Percentiles rank a stretch among this genome's conserved stretches.
These are phyloP conservation scores for Heliopora coerulea DNA, from an alignment of 92 coral and sea anemone species.

Conservation along the genomic window DNA sequence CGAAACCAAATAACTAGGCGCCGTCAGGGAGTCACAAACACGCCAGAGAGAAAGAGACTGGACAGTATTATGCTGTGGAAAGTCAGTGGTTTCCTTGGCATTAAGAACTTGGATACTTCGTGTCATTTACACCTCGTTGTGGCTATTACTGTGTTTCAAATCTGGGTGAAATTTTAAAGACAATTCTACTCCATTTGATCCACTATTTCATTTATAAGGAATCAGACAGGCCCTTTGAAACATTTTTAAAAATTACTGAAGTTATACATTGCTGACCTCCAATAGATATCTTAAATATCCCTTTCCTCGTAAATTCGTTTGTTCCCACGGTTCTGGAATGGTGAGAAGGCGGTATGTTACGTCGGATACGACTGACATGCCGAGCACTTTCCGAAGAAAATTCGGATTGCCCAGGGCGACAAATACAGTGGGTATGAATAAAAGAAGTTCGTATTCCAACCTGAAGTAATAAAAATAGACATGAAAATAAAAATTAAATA, in stretches of 20 bases:
- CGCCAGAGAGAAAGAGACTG: too few species aligned
- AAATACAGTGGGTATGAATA: constrained; percentile 80
- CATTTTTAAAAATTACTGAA: neutral
- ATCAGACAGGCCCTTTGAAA: too few species aligned
- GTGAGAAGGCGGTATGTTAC: constrained; percentile 42
- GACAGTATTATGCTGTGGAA: too few species aligned
- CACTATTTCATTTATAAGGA: too few species aligned
- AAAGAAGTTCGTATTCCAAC: constrained; percentile 82
- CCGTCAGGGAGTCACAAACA: too few species aligned
- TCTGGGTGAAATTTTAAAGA: too few species aligned
- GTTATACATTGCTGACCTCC: constrained; percentile 43
- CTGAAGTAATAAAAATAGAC: constrained; percentile 37
- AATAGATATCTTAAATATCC: constrained; percentile 32
- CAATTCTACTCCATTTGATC: too few species aligned
- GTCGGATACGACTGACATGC: constrained; percentile 23
- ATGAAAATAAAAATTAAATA: neutral
- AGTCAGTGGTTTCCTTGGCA: too few species aligned
- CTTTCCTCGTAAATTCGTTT: neutral
- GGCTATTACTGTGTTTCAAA: too few species aligned
- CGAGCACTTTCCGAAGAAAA: constrained; percentile 3
- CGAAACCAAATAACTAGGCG: too few species aligned
- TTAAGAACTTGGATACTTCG: too few species aligned
- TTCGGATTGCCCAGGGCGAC: constrained; percentile 67
- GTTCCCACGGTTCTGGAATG: constrained; percentile 24
- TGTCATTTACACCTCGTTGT: too few species aligned